Evolutionary conservation across 2,113 vertebrate genomes (phyloP).

Genomic region (Hystrix brachyura): DNA sequence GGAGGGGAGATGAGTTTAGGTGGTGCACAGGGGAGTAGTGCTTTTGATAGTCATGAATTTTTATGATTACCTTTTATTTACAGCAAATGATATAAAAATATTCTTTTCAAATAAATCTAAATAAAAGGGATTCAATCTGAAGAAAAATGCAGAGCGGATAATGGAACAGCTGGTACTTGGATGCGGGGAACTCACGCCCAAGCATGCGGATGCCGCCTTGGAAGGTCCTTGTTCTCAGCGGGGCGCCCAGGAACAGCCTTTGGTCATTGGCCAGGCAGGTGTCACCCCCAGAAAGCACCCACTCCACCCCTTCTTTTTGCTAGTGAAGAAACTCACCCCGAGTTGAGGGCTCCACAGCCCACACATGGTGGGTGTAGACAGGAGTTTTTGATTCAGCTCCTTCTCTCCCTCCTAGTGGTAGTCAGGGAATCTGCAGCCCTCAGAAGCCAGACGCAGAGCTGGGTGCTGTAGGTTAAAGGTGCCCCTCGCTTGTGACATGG

Average conservation of each 20-base stretch:
- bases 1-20: neutral
- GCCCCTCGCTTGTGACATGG: neutral
- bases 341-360: neutral
- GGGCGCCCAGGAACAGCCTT: neutral
- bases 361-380: neutral
- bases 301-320: neutral
- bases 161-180: neutral
- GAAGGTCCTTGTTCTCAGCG: neutral
- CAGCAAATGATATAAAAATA: neutral
- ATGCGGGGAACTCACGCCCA: neutral
- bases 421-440: neutral
- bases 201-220: neutral
- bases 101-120: neutral
- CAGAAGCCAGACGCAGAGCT: neutral
- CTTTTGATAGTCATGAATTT: slow-evolving; percentile 4
- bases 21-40: neutral
- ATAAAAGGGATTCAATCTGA: neutral
- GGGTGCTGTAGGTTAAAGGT: neutral
- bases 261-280: neutral
- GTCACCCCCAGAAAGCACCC: neutral
- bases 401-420: neutral
- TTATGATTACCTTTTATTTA: slow-evolving; percentile 48
- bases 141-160: neutral
- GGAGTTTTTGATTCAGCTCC: neutral
- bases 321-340: neutral